Percentiles rank a stretch among this genome's conserved stretches.
Evolutionary conservation across 2,888 invertebrate genomes (phyloP).

Genomic region (Zygothrica quintamaculata): DNA sequence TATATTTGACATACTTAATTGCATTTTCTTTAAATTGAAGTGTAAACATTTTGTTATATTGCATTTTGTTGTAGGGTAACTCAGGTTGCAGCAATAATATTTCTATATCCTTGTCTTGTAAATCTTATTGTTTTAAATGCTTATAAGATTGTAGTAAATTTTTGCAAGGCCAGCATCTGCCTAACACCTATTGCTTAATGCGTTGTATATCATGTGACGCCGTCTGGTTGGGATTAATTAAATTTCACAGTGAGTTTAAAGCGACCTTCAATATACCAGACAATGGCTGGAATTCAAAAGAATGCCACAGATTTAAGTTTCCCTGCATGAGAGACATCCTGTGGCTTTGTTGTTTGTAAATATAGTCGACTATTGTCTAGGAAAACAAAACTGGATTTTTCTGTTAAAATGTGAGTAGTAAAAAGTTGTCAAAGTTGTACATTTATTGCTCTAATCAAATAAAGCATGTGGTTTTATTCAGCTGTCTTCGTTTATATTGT

Average conservation of each 20-base stretch:
- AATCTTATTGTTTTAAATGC: slow-evolving; percentile 55
- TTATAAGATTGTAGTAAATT: slow-evolving; percentile 40
- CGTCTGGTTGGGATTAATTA: slow-evolving; percentile 53
- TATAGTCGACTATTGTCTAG: slow-evolving; percentile 31
- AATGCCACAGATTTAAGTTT: slow-evolving; percentile 6
- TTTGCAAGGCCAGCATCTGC: slow-evolving; percentile 50
- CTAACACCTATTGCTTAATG: slow-evolving; percentile 43
- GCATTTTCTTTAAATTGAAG: too few relatives aligned
- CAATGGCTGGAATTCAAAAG: slow-evolving; percentile 4
- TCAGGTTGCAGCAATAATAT: background rate
- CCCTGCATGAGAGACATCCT: slow-evolving; percentile 57
- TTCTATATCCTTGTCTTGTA: slow-evolving; percentile 1
- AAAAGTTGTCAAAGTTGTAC: slow-evolving; percentile 39
- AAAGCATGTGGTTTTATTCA: slow-evolving; percentile 25
- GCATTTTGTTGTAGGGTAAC: slow-evolving; percentile 2
- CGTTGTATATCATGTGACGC: slow-evolving; percentile 47
- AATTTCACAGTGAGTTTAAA: slow-evolving; percentile 60
- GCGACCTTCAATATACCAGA: slow-evolving; percentile 40
- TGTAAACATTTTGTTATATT: too few relatives aligned
- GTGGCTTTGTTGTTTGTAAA: slow-evolving; percentile 43
- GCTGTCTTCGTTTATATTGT: slow-evolving; percentile 29
- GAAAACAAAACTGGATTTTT: too few relatives aligned
- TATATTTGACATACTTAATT: too few relatives aligned
- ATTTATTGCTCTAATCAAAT: slow-evolving; percentile 56
- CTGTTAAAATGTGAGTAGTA: slow-evolving; percentile 17